Evolutionary conservation across 1,140 invertebrate genomes (phyloP), one percentile per base, ranked within the genome.

Genomic region (Aphelenchoides avenae): DNA sequence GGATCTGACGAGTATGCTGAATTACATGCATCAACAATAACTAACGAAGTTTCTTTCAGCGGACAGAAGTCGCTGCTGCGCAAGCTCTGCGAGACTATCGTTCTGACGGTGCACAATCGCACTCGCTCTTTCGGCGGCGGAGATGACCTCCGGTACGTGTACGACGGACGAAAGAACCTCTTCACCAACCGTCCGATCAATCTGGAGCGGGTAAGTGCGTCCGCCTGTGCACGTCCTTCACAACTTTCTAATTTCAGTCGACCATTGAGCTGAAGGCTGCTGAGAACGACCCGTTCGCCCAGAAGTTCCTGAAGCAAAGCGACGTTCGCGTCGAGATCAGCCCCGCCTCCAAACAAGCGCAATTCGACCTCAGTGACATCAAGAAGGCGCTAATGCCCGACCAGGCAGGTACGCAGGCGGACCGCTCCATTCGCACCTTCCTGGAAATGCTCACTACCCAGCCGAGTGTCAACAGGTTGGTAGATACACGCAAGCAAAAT

Each of bases 271-370:
- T 46, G n/a, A 15, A 31, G 18, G 3, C 43, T 30, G 43, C 27
- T 5, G 43, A 46, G 34, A n/a, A 20, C 11, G 24, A 24, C n/a
- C 26, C 27, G 13, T 46, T 46, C n/a, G 29, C 26, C n/a, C 43
- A 13, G 4, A 24, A 29, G 3, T 46, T 27, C 13, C 13, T 46
- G 43, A 3, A 31, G n/a, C n/a, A 26, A 11, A 11, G 29, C 4
- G 15, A 24, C 43, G n/a, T n/a, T n/a, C n/a, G n/a, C n/a, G n/a
- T n/a, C n/a, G n/a, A n/a, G n/a, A n/a, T n/a, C n/a, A n/a, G n/a
- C n/a, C n/a, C n/a, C n/a, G n/a, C n/a, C 50, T 51, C 50, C 50
- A 7, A 52, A 52, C 48, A 52, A 52, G 22, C 7, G 49, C 5
- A 53, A 18, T 22, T 52, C 49, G 48, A 52, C 9, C 56, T 20